Evolutionary conservation across 2,888 invertebrate genomes (phyloP), one percentile per base, ranked within the genome.

Genomic region (Eristalinus sepulchralis): DNA sequence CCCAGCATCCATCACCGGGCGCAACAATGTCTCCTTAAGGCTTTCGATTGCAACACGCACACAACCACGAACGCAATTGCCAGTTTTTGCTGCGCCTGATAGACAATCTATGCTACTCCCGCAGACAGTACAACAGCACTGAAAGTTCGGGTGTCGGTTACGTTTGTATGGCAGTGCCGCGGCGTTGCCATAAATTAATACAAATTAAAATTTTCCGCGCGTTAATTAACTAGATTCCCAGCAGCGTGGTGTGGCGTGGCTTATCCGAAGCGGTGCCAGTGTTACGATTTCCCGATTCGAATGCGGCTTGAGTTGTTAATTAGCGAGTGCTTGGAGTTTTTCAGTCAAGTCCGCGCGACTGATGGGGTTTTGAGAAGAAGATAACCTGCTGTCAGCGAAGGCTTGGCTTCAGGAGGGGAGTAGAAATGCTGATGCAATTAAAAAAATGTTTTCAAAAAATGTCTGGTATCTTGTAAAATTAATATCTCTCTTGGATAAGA

Each of bases 191-290:
- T 86, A 86, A 82, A 86, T 86, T 86, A 86, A 86, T 81, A 86
- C 85, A 82, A 86, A 86, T 86, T 86, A 82, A 86, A 82, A 86
- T 75, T 82, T 70, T 82, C 60, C 59, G 78, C 77, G 71, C 77
- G 71, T 86, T 86, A 86, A 86, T 86, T 86, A 86, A 66, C 82
- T 55, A 86, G 77, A 82, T 86, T 86, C 85, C 85, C 85, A 86
- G 72, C 81, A 77, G 67, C 59, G 67, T 47, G 77, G n/a, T 11
- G 72, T 76, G 73, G 67, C 59, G 67, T 47, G 77, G n/a, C 24
- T 24, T 57, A 22, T 57, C 57, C 17, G 33, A 3, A 27, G 27
- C 34, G 20, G 34, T 17, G 34, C 20, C 57, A 27, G 57, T 57
- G 57, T 9, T 57, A 24, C 22, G 57, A 57, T 47, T 47, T 47